Percentiles rank a stretch among this genome's conserved stretches.
Conservation (phyloP, 2,797 vertebrate species). For the Australoheros facetus region DNA sequence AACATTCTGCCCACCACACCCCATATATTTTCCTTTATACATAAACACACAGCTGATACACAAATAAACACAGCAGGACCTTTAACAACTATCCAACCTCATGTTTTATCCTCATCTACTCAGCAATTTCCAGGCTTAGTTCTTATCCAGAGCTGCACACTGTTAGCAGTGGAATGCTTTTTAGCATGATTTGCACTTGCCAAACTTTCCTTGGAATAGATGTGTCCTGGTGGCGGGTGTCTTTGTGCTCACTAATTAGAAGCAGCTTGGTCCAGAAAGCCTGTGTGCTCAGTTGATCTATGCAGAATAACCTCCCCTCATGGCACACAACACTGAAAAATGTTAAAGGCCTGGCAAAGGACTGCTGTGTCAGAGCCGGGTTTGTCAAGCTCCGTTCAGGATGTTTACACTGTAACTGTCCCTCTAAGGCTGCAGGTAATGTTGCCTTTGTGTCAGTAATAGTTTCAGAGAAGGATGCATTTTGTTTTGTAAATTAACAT, state of each 20-base stretch:
- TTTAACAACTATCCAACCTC: background rate
- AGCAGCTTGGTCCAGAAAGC: constrained; percentile 54
- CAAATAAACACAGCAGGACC: constrained; percentile 3
- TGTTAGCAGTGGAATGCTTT: constrained; percentile 55
- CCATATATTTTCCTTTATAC: background rate
- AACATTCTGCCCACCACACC: background rate
- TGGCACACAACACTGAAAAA: constrained; percentile 26
- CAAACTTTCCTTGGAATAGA: constrained; percentile 50
- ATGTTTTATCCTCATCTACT: constrained; percentile 15
- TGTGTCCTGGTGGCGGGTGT: constrained; percentile 45
- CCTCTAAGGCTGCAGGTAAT: constrained; percentile 20
- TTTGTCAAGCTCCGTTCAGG: constrained; percentile 20
- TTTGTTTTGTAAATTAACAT: background rate
- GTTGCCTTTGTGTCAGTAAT: background rate
- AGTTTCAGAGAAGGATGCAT: background rate
- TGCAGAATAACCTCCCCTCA: constrained; percentile 28
- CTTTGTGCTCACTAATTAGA: constrained; percentile 71
- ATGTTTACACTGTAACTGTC: constrained; percentile 29
- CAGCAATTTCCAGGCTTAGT: constrained; percentile 24
- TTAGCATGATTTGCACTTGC: constrained; percentile 41
- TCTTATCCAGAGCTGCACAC: constrained; percentile 33
- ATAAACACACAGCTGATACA: constrained; percentile 20
- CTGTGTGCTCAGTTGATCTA: constrained; percentile 42
- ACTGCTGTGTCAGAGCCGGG: background rate
- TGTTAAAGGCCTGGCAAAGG: constrained; percentile 27